Evolutionary conservation across 2,113 vertebrate genomes (phyloP), one percentile per base, ranked within the genome.

Genomic region (Theristicus caerulescens): DNA sequence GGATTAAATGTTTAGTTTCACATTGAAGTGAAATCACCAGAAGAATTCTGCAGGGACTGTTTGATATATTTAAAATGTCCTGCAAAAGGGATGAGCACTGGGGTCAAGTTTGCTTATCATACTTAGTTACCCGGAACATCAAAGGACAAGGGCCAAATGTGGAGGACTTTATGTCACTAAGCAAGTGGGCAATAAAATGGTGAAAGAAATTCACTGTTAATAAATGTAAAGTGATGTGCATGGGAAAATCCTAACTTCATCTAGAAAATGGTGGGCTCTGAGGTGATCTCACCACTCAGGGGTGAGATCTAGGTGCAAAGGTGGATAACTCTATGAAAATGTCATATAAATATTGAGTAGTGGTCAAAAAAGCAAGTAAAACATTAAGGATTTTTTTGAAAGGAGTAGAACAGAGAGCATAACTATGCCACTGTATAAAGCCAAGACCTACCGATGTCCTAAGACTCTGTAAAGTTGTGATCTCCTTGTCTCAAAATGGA

Each of bases 1-100:
- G 25, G 46, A 86, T 51, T 73, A 94, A 92, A 91, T 93, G 77
- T 93, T 96, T 93, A 86, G 46, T 91, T 95, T 86, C 72, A 91
- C 2, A 3, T 6, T 65, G 77, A 91, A 83, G 64, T 36, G 15
- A 91, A 93, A 69, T 83, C 40, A 69, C 29, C 31, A 64, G 49
- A 79, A 92, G 57, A 91, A 80, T 73, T 86, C 84, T 84, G 13
- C 59, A 78, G 64, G 36, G 34, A 65, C 24, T 40, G 4, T 61
- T 57, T 7, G 2, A 74, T 74, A 49, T 52, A 81, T 70, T 89
- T 81, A 57, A 91, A 91, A 78, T 36, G 13, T 40, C 40, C 31
- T 81, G 57, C 42, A 73, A 95, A 95, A 74, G 6, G 10, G 55
- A 70, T 57, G 32, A 91, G 29, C 24, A 20, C 13, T 26, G 40